Percentiles rank a stretch among this genome's conserved stretches.
Conservation (phyloP, 2,888 invertebrate genomes). For the Synergus umbraculus region DNA sequence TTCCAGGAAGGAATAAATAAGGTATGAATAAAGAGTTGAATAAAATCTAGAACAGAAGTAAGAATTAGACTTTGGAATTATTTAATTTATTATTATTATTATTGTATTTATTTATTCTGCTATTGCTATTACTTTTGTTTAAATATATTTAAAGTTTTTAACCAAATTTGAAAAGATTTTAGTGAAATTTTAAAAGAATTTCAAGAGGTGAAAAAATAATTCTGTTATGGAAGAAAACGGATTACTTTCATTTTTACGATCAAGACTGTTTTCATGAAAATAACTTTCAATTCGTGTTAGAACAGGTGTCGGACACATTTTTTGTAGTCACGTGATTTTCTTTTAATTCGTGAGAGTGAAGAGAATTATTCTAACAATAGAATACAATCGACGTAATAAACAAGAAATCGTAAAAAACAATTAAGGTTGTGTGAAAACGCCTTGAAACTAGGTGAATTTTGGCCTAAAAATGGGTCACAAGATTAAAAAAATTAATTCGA, state of each 20-base stretch:
- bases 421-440: neutral
- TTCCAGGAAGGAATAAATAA: constrained; percentile 1
- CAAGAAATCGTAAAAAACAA: neutral
- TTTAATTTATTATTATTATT: neutral
- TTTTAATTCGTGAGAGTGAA: neutral
- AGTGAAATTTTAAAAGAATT: neutral
- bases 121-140: too few species aligned
- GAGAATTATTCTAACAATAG: constrained; percentile 11
- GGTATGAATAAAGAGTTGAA: neutral
- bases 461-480: neutral
- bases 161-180: neutral
- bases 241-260: neutral
- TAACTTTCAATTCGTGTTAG: constrained; percentile 1
- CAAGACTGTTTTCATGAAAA: neutral
- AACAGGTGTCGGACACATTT: constrained; percentile 12
- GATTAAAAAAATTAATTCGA: neutral
- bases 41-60: neutral
- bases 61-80: neutral
- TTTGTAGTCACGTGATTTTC: neutral
- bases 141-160: too few species aligned
- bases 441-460: neutral
- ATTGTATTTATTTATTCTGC: too few species aligned
- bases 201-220: neutral
- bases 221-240: neutral
- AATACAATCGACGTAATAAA: neutral